phyloP scores from a whole-genome alignment of 2,888 invertebrate species.

The Rhodophaea formosa region DNA sequence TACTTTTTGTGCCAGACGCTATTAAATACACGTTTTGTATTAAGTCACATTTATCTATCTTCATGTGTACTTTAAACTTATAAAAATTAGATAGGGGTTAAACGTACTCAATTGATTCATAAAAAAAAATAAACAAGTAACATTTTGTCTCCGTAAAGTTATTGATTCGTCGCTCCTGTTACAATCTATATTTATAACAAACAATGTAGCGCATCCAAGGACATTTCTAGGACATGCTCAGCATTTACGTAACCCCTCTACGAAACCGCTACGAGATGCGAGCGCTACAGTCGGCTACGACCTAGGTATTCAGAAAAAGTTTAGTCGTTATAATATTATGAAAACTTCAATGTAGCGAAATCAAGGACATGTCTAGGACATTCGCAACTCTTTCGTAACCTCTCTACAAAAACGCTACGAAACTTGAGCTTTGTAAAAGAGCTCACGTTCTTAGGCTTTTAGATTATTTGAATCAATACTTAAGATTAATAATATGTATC shows the following conservation, averaged over 20 bases:
- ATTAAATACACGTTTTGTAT: too few species aligned
- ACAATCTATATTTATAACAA: neutral
- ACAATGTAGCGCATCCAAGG: constrained; percentile 10
- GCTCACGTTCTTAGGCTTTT: too few species aligned
- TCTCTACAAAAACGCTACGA: neutral
- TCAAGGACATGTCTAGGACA: neutral
- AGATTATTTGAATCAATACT: too few species aligned
- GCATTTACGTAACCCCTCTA: constrained; percentile 9
- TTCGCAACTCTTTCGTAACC: neutral
- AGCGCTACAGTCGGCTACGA: neutral
- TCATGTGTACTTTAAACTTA: too few species aligned
- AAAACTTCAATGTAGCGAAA: neutral
- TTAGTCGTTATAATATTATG: too few species aligned
- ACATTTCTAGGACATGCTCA: constrained; percentile 7
- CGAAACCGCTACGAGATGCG: constrained; percentile 1
- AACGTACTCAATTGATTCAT: too few species aligned
- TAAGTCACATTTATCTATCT: too few species aligned
- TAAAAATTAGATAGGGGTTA: too few species aligned
- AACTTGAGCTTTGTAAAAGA: neutral
- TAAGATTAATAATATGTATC: too few species aligned
- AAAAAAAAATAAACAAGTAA: too few species aligned
- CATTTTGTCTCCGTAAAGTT: too few species aligned
- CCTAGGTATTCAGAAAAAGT: neutral
- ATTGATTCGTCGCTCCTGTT: neutral
- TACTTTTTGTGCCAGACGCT: too few species aligned